Conservation (phyloP, 2,888 invertebrate genomes). For the Operophtera brumata region DNA sequence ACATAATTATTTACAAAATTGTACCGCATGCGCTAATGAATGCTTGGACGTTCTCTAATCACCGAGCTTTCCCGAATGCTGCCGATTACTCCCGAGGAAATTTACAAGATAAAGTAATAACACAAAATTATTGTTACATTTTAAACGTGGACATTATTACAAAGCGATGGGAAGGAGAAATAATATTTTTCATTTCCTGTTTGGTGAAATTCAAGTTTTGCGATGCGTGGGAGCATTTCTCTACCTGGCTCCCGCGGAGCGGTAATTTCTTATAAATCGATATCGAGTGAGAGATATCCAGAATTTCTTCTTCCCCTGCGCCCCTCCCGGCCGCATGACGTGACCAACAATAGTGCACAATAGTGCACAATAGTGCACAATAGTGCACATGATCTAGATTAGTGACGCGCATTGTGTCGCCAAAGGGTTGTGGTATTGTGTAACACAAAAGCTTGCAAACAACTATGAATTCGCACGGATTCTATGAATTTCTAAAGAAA, state of each 20-base stretch:
- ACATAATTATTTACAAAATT: constrained; percentile 67
- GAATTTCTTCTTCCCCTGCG: constrained; percentile 40
- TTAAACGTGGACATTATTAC: constrained; percentile 37
- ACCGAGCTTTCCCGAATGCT: constrained; percentile 48
- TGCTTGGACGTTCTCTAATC: constrained; percentile 48
- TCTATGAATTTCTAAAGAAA: constrained; percentile 79
- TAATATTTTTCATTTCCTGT: constrained; percentile 73
- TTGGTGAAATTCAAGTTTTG: constrained; percentile 69
- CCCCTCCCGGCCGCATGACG: constrained; percentile 45
- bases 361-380: constrained; percentile 71
- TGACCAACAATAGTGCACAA: constrained; percentile 52
- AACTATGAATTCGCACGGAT: constrained; percentile 73
- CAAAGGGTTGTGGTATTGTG: constrained; percentile 76
- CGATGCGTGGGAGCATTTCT: constrained; percentile 67
- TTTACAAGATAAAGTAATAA: constrained; percentile 52
- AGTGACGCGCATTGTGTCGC: constrained; percentile 78
- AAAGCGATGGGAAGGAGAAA: constrained; percentile 53
- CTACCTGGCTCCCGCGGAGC: constrained; percentile 73
- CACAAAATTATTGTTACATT: constrained; percentile 21
- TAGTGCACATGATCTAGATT: constrained; percentile 77
- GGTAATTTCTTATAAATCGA: constrained; percentile 78
- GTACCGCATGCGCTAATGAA: constrained; percentile 62
- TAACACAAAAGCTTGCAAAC: constrained; percentile 67
- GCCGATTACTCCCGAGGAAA: constrained; percentile 41
- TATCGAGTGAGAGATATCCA: constrained; percentile 76